Base-by-base conservation (phyloP, 2,113 vertebrate genomes). In the Salvator merianae region DNA sequence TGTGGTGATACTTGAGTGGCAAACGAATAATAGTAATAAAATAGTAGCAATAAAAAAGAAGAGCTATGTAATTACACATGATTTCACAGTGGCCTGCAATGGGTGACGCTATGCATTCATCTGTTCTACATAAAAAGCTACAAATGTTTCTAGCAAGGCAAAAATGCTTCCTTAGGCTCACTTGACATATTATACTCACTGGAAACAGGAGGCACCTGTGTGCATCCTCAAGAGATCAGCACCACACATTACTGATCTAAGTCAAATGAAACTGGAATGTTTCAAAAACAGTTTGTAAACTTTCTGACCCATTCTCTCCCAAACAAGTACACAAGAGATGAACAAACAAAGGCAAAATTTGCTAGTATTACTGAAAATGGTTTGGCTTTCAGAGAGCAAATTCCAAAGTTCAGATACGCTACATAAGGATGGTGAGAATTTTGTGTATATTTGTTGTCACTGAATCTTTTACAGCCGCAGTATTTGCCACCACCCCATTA, bases 91-190 rank as follows among this genome's bases (percentile, higher is more conserved):
- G 83, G 84, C 72, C 62, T 71, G 89, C 79, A 36, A 86, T 79
- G 83, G 75, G 87, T 80, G 92, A 71, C 22, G 50, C 81, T 90
- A 90, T 76, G 82, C 80, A 87, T 88, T 91, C 85, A 79, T 68
- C 70, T 89, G 93, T 91, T 77, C 62, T 92, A 84, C 84, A 34
- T 75, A 43, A 73, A 80, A 36, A 80, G 69, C 84, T 84, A 86
- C 84, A 66, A 50, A 83, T 84, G 83, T 90, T 20, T 82, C 34
- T 72, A 84, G 47, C 50, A 91, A 82, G 73, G 81, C 90, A 92
- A 69, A 8, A 59, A 43, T 1, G 77, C 71, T 83, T 12, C 28
- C 5, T 91, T 86, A 34, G 36, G 30, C 36, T 30, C 4, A 8
- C n/a, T 71, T 63, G 30, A 63, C 50, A 47, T 63, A 79, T 71